Evolutionary conservation across 2,113 vertebrate genomes (phyloP).

Genomic region (Morphnarchus princeps): DNA sequence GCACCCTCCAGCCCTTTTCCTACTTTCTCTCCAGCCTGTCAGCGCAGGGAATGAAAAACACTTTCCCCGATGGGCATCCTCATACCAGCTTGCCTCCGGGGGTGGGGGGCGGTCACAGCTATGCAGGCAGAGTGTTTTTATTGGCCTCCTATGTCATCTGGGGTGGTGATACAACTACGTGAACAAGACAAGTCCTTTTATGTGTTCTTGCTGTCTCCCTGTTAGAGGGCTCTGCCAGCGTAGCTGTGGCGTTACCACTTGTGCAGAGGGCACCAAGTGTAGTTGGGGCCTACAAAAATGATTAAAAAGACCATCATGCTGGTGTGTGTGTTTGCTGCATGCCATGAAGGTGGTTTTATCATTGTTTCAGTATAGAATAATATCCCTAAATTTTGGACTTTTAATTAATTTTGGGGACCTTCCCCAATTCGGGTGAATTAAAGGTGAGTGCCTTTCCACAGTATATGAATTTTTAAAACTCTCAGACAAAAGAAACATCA

Average conservation of each 20-base stretch:
- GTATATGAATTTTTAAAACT: not conserved
- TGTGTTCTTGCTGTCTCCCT: not conserved
- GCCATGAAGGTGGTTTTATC: not conserved
- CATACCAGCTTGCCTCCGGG: rapidly evolving
- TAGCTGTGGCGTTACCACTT: not conserved
- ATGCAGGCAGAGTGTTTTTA: not conserved
- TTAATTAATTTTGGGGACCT: not conserved
- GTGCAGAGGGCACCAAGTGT: rapidly evolving
- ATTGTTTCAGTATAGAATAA: not conserved
- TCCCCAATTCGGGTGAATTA: not conserved
- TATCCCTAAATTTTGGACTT: not conserved
- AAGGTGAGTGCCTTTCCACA: not conserved
- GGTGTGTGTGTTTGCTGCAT: not conserved
- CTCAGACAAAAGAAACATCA: not conserved
- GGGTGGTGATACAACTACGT: not conserved
- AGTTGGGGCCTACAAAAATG: rapidly evolving
- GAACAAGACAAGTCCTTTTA: not conserved
- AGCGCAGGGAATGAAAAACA: rapidly evolving
- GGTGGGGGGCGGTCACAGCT: not conserved
- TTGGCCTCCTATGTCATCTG: not conserved
- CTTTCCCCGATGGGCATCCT: not conserved
- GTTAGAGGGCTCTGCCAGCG: rapidly evolving
- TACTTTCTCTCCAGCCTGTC: not conserved
- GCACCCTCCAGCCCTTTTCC: not conserved
- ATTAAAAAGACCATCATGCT: not conserved